Base-by-base conservation (phyloP, 2,888 invertebrate species). In the Lepas anatifera region DNA sequence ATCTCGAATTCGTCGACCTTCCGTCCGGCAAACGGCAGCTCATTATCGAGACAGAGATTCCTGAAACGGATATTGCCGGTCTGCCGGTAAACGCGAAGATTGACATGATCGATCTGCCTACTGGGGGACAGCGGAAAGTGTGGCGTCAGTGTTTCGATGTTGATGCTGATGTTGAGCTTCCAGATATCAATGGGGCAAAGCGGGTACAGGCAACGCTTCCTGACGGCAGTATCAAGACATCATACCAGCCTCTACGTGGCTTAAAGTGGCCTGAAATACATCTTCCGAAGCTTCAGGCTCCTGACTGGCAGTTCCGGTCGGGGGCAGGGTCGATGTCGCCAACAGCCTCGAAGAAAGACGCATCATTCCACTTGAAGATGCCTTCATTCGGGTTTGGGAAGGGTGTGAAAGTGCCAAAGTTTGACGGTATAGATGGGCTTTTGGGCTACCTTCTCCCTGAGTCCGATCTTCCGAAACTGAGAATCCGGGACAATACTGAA, bases 91-190 rank as follows among this genome's bases (percentile, higher is more conserved):
- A 27, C 39, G 37, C 41, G 18, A 16, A 39, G 13, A 39, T 66
- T 1, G 66, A 25, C 13, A 13, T n/a, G 27, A 8, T 66, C 16
- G 37, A 37, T 16, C 25, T 25, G n/a, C 25, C 37, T 2, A 27
- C 6, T 25, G 66, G 66, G 1, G 41, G 18, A 4, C 25, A 25
- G 13, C n/a, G 66, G 13, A 37, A 29, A 0, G 69, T 69, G 0
- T 39, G 46, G 52, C 39, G 46, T 16, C 67, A 32, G 8, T 52
- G 63, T 29, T 52, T 67, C 11, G 69, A 71, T 18, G 67, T 52
- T 18, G 68, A 41, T 35, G 67, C 68, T 43, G 68, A 68, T 37
- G 10, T 71, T 27, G 71, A 69, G 6, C 25, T 72, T 10, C 69
- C 68, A 13, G 50, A 69, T 18, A 46, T 68, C 35, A 69, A 69